Evolutionary conservation across 2,797 vertebrate genomes (phyloP), one percentile per base, ranked within the genome.

Genomic region (Anguilla marmorata): DNA sequence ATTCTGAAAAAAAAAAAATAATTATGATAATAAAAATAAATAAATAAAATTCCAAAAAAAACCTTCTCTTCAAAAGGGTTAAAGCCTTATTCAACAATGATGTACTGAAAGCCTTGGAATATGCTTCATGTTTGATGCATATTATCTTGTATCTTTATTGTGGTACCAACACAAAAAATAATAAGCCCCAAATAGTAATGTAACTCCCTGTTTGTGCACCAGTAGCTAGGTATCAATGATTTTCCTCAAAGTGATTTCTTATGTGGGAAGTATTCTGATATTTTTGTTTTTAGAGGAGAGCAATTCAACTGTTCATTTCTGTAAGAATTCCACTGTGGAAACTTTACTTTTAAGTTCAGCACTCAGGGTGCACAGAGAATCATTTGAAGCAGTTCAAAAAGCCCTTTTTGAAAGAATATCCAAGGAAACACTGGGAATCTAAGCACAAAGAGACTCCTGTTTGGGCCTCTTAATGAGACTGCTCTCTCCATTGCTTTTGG

Each of bases 381-480:
- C 83, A 88, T 90, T 93, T 54, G 88, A 87, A 89, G 86, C 85
- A 88, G 90, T 93, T 94, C 91, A 93, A 93, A 89, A 56, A 76
- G 72, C 92, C 41, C 0, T 19, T 88, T 91, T 92, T 88, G 58
- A 86, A 9, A 86, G 85, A 86, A 74, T 58, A 85, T 87, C 89
- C 88, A 84, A 91, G 89, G 93, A 86, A 90, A 24, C 60, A 85
- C 88, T 91, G 90, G 90, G 88, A 91, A 89, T 90, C 90, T 84
- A 84, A 45, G 88, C 91, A 93, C 92, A 93, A 93, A 93, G 88
- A 88, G 89, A 93, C 89, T 88, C 66, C 21, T 89, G 90, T 91
- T 90, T 87, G 87, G 84, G 89, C 89, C 80, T 89, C 87, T 89
- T 88, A 93, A 94, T 92, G 92, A 95, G 91, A 87, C 45, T 50